Evolutionary conservation across 2,888 invertebrate genomes (phyloP).

Genomic region (Lydus trimaculatus): DNA sequence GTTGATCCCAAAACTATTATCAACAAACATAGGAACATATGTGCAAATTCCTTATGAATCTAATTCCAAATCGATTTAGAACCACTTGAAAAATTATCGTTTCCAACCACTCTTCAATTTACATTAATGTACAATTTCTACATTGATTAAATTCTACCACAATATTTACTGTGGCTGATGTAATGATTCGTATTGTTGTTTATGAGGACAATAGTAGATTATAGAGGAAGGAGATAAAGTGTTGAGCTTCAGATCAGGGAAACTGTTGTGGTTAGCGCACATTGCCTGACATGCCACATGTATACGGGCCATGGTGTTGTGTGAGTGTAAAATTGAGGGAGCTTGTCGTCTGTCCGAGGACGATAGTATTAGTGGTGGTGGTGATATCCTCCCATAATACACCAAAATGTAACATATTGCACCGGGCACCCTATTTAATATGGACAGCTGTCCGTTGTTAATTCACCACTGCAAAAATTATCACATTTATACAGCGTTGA

Average conservation of each 20-base stretch:
- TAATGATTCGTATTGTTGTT: neutral
- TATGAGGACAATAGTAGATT: neutral
- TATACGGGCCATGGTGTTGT: conserved; percentile 12
- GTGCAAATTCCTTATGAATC: no score
- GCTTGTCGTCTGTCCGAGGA: neutral
- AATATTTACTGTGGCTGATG: neutral
- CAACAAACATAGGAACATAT: neutral
- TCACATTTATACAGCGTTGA: neutral
- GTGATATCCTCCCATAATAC: conserved; percentile 23
- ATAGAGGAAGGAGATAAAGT: neutral
- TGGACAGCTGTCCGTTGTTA: conserved; percentile 33
- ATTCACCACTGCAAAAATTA: conserved; percentile 38
- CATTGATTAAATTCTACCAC: neutral
- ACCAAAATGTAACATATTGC: conserved; percentile 34
- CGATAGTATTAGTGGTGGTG: conserved; percentile 16
- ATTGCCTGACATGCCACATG: conserved; percentile 32
- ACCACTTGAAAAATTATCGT: no score
- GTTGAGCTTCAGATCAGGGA: neutral
- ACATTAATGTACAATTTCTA: neutral
- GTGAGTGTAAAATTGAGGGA: neutral
- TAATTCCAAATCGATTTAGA: no score
- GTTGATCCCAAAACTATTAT: neutral
- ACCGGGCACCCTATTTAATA: conserved; percentile 32
- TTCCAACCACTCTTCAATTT: no score
- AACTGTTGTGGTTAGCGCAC: conserved; percentile 20